These are phyloP conservation scores for Cactoblastis cactorum DNA, from an alignment of 2,888 invertebrate genomes.

Conservation along the genomic window DNA sequence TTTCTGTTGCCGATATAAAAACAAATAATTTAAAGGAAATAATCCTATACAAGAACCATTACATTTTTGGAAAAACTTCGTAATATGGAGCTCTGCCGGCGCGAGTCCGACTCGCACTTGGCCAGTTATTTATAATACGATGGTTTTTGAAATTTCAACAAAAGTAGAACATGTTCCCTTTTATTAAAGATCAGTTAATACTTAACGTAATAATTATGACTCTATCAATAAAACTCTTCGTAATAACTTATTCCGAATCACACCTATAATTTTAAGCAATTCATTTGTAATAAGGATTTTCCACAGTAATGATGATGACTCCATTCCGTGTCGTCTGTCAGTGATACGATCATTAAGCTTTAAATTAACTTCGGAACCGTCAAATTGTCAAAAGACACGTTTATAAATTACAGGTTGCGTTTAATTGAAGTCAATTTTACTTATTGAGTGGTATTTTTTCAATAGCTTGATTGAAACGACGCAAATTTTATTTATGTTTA, in stretches of 20 bases:
- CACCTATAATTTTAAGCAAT: conserved; percentile 11
- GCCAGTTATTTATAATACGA: too few relatives aligned
- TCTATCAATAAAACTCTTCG: neutral
- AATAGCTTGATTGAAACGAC: neutral
- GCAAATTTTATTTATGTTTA: neutral
- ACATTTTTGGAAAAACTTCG: too few relatives aligned
- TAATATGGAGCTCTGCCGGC: too few relatives aligned
- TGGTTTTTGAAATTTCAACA: too few relatives aligned
- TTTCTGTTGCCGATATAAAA: too few relatives aligned
- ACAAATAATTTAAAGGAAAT: too few relatives aligned
- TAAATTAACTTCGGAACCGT: neutral
- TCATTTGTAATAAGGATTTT: neutral
- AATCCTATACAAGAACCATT: too few relatives aligned
- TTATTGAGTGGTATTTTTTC: neutral
- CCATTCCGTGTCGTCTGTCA: conserved; percentile 1
- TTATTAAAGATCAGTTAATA: too few relatives aligned
- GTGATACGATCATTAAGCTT: conserved; percentile 6
- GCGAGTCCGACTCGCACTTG: too few relatives aligned
- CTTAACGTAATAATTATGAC: neutral
- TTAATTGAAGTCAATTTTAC: neutral
- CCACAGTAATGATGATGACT: conserved; percentile 4
- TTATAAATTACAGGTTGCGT: neutral
- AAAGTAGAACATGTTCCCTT: too few relatives aligned
- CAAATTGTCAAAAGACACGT: neutral
- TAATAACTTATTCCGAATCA: neutral